Conservation (phyloP, 2,113 vertebrate species). For the Edolisoma coerulescens region DNA sequence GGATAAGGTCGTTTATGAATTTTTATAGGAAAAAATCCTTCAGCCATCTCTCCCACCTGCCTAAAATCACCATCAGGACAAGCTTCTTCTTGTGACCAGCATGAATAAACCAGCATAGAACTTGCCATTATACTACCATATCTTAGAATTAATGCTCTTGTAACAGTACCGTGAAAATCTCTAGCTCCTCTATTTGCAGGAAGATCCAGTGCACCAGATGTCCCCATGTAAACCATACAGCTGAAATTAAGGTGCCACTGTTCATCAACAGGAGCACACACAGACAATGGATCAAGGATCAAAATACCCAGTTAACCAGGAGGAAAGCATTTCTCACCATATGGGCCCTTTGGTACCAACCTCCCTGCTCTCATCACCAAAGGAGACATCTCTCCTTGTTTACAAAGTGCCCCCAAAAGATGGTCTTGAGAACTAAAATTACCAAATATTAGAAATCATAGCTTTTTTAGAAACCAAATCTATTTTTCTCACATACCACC, state of each 20-base stretch:
- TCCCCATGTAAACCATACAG: not conserved
- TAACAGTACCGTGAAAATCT: not conserved
- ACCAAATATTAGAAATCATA: not conserved
- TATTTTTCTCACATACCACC: not conserved
- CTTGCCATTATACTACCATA: not conserved
- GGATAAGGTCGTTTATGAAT: not conserved
- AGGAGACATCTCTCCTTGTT: not conserved
- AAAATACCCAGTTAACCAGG: not conserved
- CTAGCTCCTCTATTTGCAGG: not conserved
- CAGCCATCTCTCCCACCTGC: not conserved
- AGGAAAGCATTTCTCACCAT: not conserved
- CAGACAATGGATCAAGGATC: rapidly evolving
- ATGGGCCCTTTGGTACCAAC: not conserved
- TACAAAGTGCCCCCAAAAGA: not conserved
- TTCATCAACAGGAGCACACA: not conserved
- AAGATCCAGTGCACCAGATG: not conserved
- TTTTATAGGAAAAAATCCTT: not conserved
- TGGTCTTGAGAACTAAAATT: not conserved
- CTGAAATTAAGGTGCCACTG: not conserved
- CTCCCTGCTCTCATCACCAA: not conserved
- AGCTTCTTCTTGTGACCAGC: not conserved
- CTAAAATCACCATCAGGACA: not conserved
- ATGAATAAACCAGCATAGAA: not conserved
- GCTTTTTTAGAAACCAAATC: not conserved
- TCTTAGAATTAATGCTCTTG: not conserved